A percentile compares a stretch with the other conserved stretches of the same genome.
Conservation (phyloP, 2,797 vertebrate genomes). For the Prionace glauca region DNA sequence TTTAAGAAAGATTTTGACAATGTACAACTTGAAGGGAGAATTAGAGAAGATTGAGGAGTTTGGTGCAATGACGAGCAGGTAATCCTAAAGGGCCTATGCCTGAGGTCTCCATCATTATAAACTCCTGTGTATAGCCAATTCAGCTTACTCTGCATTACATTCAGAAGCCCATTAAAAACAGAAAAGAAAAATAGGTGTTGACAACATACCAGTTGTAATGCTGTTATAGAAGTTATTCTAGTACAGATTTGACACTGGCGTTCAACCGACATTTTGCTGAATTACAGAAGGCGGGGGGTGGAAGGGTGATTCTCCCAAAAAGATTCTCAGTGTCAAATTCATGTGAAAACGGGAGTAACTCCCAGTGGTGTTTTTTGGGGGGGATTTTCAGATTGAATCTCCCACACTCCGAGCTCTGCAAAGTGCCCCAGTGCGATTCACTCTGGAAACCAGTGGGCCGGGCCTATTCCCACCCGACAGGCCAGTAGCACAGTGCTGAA, state of each 20-base stretch:
- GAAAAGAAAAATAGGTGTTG: neutral
- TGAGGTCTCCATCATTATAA: neutral
- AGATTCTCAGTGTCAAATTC: no score
- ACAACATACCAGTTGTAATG: neutral
- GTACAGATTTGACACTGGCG: neutral
- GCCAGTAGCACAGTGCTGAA: no score
- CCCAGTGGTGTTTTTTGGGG: no score
- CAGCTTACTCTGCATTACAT: neutral
- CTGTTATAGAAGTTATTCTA: neutral
- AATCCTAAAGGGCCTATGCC: neutral
- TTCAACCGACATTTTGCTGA: neutral
- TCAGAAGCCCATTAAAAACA: neutral
- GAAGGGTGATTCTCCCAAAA: no score
- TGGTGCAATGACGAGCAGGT: neutral
- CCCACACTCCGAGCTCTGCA: no score
- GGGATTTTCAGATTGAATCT: no score
- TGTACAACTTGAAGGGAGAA: neutral
- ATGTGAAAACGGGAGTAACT: no score
- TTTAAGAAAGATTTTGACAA: neutral
- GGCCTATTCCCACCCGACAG: no score
- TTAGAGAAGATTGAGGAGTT: neutral
- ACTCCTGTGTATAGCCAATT: neutral
- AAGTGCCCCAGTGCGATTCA: no score
- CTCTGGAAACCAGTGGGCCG: no score
- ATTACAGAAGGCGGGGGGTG: neutral